Conservation (phyloP, 2,888 invertebrate species). For the Athalia cordata region DNA sequence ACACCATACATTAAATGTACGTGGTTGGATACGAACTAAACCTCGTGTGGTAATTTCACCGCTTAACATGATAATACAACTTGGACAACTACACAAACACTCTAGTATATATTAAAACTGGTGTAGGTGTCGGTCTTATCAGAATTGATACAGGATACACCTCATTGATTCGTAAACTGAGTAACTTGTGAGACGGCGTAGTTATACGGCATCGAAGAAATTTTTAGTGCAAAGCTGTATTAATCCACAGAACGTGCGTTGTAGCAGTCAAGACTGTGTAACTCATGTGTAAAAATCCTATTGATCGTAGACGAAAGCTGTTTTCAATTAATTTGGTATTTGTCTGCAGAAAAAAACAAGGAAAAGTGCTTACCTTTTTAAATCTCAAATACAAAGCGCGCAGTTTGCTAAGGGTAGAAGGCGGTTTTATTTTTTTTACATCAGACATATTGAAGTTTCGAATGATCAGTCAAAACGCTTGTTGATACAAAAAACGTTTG, state of each 20-base stretch:
- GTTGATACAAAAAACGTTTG: not conserved
- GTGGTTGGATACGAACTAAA: not conserved
- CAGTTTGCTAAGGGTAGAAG: constrained; percentile 13
- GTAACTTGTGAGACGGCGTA: constrained; percentile 6
- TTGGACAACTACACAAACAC: not conserved
- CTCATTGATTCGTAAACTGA: constrained; percentile 42
- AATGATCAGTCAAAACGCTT: not conserved
- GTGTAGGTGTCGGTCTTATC: constrained; percentile 11
- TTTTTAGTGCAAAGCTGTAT: not conserved
- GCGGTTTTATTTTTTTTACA: constrained; percentile 6
- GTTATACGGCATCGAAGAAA: not conserved
- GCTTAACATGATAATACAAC: not conserved
- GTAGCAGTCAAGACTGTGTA: no score
- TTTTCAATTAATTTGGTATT: no score
- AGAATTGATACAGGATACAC: constrained; percentile 41
- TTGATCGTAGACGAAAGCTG: no score
- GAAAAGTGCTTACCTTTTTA: constrained; percentile 5
- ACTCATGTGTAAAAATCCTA: no score
- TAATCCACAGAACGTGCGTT: constrained; percentile 7
- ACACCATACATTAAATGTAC: constrained; percentile 7
- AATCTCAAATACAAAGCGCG: constrained; percentile 30
- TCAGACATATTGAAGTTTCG: constrained; percentile 1
- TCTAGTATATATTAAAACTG: constrained; percentile 1
- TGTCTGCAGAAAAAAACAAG: no score
- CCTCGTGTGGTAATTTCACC: not conserved